Base-by-base conservation (phyloP, 2,797 vertebrate genomes). In the Danio kyathit region DNA sequence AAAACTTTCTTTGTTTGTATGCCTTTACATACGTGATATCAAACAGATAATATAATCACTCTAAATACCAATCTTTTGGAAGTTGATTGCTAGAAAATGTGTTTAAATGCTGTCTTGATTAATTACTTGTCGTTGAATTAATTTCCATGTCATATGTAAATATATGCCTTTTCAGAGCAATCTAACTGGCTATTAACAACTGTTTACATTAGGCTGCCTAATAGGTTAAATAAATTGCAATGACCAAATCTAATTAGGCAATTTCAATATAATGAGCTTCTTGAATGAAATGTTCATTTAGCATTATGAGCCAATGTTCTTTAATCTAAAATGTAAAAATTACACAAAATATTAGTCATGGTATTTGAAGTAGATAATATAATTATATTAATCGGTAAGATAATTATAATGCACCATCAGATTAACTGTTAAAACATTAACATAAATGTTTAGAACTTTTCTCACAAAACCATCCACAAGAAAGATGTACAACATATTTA, bases 1-100 rank as follows among this genome's bases (percentile, higher is more conserved):
- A 84, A 84, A 82, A 80, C 77, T 1, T 82, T 48, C 21, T 76
- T 44, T 14, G 5, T 5, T 80, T 48, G 49, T 76, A 41, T 63
- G n/a, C 10, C 6, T 29, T 65, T 7, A 17, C 13, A n/a, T 11
- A 19, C 40, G 12, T 43, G 12, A 48, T 67, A 59, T 41, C 14
- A 66, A 65, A 59, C n/a, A 57, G 9, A 8, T 67, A 4, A 29
- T 59, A 49, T 29, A 9, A 38, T 56, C 29, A 19, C 16, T 48
- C 11, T n/a, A 17, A 70, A 19, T n/a, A 70, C 19, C 9, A 11
- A 38, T 40, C 21, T 61, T 46, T 10, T 74, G 2, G 21, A 61
- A 46, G 10, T n/a, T n/a, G 19, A 13, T 10, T 19, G 69, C 51
- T 8, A 57, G 29, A 70, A 40, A 41, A 40, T 70, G 3, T 6